Base-by-base conservation (phyloP, 2,888 invertebrate species). In the Idaea biselata region DNA sequence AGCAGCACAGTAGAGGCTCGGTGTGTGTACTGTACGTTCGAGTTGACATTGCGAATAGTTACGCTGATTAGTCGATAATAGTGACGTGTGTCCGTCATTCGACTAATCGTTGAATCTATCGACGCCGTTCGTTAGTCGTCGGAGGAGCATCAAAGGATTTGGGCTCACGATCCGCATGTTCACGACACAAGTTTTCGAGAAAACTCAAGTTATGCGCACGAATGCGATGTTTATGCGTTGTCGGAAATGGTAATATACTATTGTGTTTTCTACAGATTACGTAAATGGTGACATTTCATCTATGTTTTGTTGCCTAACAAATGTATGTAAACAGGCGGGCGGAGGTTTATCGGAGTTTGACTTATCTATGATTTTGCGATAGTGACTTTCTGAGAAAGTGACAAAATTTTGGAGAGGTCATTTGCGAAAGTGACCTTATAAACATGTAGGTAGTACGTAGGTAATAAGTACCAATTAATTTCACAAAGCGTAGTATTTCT, bases 111-210 rank as follows among this genome's bases (percentile, higher is more conserved):
- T 66, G 60, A 64, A 84, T 82, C 82, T 78, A 78, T 82, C 78
- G 79, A 81, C 82, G 81, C 80, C 78, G 78, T 85, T 87, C 81
- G 86, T 88, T 88, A 87, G 83, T 78, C 72, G 89, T 83, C 87
- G 88, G 80, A 82, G 72, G 70, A 64, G 80, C 81, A 86, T 90
- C 89, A 89, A 90, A 90, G 77, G 77, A 79, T 76, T 81, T 80
- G 78, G 76, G 77, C 83, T 88, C 90, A 90, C 89, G 89, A 89
- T 82, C 78, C 74, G 76, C 82, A 81, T 79, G 85, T 84, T 82
- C 83, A 82, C 85, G 83, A 81, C 80, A 76, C 73, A 70, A 76
- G 78, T 85, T 90, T 90, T 89, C 86, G 83, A 86, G 90, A 86
- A 88, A 89, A 88, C 73, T 73, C 75, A 63, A 76, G 80, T 75